Base-by-base conservation (phyloP, 2,888 invertebrate species). In the Leucoma salicis region DNA sequence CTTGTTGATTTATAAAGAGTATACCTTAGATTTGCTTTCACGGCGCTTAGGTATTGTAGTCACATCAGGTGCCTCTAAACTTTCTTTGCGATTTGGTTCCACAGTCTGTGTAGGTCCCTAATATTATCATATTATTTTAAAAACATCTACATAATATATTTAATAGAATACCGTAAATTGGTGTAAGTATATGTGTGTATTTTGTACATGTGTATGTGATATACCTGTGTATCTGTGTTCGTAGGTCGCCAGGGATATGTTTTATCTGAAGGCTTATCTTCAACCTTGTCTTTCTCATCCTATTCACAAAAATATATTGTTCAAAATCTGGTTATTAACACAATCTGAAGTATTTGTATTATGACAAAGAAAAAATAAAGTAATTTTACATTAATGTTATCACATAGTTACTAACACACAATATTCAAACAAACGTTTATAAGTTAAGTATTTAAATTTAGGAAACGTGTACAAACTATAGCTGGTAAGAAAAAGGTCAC, bases 241-340 rank as follows among this genome's bases (percentile, higher is more conserved):
- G 83, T 78, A 74, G 82, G 79, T 83, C 82, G 87, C 85, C 84
- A 74, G 46, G 81, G 75, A 61, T 78, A 65, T 57, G 73, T 74
- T 65, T 81, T 78, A 68, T 84, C 84, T 69, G 83, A 70, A 69
- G 76, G 72, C 70, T 78, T 83, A 61, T 80, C 82, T 71, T 79
- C 80, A 66, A 74, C 67, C 40, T 51, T 70, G 50, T 69, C 66
- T 65, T 71, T 74, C 70, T 57, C 71, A 59, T 78, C 88, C 88
- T 89, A 87, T 74, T 82, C 69, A 78, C 73, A 85, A 81, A 83
- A 76, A 82, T 57, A 64, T 52, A 50, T 35, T 11, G 5, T 64
- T 60, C 44, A 62, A 45, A 57, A 55, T 55, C 35, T 45, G 27
- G 48, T 39, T 49, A 38, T 15, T 32, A 28, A 46, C 14, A 35